These are phyloP conservation scores for Actinernus sp. DNA, from an alignment of 92 coral and sea anemone genomes.

Conservation along the genomic window DNA sequence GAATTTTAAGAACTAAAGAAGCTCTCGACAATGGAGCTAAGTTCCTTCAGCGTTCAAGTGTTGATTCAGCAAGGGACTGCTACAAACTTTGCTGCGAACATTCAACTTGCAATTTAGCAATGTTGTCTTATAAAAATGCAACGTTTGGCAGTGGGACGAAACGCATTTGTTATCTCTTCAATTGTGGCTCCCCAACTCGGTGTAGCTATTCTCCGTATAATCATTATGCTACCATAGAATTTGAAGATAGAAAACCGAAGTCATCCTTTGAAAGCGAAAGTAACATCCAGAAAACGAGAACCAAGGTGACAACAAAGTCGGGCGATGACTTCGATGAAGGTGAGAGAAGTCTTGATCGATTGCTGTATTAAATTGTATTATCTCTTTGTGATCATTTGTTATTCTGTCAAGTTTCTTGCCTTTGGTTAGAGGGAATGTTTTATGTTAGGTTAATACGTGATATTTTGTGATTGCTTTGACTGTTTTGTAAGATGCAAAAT, in stretches of 20 bases:
- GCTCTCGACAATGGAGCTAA: conserved; percentile 67
- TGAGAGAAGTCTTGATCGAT: no score
- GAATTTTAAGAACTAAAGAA: conserved; percentile 65
- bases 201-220: conserved; percentile 66
- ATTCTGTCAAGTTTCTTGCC: no score
- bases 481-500: no score
- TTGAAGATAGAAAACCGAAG: conserved; percentile 33
- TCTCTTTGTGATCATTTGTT: no score
- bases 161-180: conserved; percentile 73
- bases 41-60: conserved; percentile 26
- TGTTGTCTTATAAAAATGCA: conserved; percentile 61
- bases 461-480: no score
- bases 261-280: background rate
- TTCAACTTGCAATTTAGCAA: conserved; percentile 70
- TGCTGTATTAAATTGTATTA: no score
- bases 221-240: conserved; percentile 69
- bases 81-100: conserved; percentile 67
- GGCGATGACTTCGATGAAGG: background rate
- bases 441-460: no score
- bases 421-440: no score
- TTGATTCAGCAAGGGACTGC: conserved; percentile 64
- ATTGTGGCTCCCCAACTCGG: conserved; percentile 74
- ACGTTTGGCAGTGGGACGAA: conserved; percentile 6
- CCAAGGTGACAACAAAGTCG: background rate
- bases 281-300: background rate